Evolutionary conservation across 2,888 invertebrate species (phyloP).

Genomic region (Phymatocera aterrima): DNA sequence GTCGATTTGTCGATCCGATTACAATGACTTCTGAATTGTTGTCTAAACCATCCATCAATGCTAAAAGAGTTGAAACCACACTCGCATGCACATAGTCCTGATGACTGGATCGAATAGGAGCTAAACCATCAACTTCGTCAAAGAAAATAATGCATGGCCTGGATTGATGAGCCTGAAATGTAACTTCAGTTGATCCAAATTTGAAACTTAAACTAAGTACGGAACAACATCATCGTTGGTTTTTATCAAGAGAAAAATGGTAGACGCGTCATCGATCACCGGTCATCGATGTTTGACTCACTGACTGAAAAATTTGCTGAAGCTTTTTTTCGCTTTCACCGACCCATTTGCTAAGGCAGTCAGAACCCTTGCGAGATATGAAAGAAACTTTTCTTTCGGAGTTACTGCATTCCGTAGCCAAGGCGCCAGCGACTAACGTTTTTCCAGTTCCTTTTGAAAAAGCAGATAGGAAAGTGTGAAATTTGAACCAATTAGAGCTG

Average conservation of each 20-base stretch:
- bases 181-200: background rate
- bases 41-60: constrained; percentile 94
- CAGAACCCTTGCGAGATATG: constrained; percentile 95
- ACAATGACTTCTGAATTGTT: constrained; percentile 89
- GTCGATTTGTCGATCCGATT: constrained; percentile 93
- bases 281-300: constrained; percentile 57
- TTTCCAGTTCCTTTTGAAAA: constrained; percentile 86
- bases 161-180: constrained; percentile 84
- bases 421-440: constrained; percentile 89
- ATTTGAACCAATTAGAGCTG: background rate
- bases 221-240: background rate
- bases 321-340: constrained; percentile 95
- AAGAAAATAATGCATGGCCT: constrained; percentile 94
- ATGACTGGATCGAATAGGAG: constrained; percentile 90
- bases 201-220: background rate
- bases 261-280: background rate
- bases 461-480: background rate
- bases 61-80: constrained; percentile 91
- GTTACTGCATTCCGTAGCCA: constrained; percentile 90
- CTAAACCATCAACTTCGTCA: constrained; percentile 94
- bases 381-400: constrained; percentile 88
- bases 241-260: background rate
- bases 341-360: constrained; percentile 95
- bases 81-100: constrained; percentile 95
- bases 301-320: constrained; percentile 89